Conservation (phyloP, 2,113 vertebrate species). For the Eonycteris spelaea region DNA sequence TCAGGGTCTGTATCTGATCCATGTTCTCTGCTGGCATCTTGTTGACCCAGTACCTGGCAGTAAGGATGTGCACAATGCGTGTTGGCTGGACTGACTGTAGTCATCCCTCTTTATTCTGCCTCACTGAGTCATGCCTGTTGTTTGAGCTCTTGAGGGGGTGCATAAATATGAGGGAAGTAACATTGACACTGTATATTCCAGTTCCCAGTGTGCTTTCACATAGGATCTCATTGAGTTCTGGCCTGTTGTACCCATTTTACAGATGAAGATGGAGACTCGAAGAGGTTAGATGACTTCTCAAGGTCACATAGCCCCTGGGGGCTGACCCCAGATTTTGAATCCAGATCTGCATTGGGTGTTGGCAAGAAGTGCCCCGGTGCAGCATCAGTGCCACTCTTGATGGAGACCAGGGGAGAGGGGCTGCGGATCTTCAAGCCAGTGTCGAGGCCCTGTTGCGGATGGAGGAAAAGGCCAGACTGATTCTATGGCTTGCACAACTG, state of each 20-base stretch:
- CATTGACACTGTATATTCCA: rapidly evolving
- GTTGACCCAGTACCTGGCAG: not conserved
- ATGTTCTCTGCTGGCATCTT: not conserved
- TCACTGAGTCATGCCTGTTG: not conserved
- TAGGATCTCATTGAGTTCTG: not conserved
- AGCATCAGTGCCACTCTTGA: not conserved
- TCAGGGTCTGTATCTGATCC: not conserved
- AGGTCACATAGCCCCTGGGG: not conserved
- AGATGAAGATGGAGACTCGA: not conserved
- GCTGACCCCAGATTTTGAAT: not conserved
- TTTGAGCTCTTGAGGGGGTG: not conserved
- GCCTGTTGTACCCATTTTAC: not conserved
- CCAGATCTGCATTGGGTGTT: not conserved
- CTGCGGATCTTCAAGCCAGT: not conserved
- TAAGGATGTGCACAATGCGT: no score
- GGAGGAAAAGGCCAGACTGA: not conserved
- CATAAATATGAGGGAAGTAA: not conserved
- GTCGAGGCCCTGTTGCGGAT: rapidly evolving
- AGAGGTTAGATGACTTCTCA: not conserved
- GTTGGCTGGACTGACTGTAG: not conserved
- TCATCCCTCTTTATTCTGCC: not conserved
- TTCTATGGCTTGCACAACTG: not conserved
- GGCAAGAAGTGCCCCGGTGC: not conserved
- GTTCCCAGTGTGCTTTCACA: not conserved
- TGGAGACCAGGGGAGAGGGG: not conserved